These are phyloP conservation scores for Aplidium turbinatum DNA, from an alignment of 23 tunicate genomes.

Conservation along the genomic window DNA sequence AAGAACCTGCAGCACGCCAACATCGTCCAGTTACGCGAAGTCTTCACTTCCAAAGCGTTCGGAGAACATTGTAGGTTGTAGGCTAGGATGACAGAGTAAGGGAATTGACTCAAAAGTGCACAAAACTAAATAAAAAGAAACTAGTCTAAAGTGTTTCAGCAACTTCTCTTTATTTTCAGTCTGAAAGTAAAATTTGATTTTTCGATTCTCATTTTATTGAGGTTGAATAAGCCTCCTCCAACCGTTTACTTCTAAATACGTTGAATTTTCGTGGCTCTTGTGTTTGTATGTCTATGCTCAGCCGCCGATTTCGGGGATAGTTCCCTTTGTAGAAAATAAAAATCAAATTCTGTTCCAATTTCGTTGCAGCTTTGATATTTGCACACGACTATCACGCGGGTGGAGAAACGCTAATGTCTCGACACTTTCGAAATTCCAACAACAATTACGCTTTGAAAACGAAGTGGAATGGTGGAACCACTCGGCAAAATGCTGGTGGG, in stretches of 20 bases:
- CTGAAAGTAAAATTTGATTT: no score
- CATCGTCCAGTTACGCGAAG: constrained; percentile 81
- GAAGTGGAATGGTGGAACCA: constrained; percentile 83
- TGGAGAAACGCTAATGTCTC: constrained; percentile 87
- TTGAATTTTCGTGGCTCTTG: no score
- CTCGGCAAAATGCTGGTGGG: constrained; percentile 60
- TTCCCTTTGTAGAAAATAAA: background rate
- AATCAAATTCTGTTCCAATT: background rate
- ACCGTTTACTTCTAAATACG: no score
- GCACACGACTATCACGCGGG: constrained; percentile 95
- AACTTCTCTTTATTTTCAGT: background rate
- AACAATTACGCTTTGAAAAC: constrained; percentile 78
- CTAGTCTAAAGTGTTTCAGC: no score
- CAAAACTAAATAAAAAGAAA: background rate
- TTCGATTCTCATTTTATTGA: no score
- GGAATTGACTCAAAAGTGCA: background rate
- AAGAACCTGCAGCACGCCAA: constrained; percentile 83
- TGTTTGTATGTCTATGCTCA: no score
- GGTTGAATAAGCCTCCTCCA: no score
- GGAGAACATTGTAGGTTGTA: constrained; percentile 86
- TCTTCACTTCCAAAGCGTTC: constrained; percentile 92
- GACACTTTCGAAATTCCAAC: constrained; percentile 82
- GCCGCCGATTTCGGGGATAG: no score
- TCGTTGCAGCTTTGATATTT: constrained; percentile 76
- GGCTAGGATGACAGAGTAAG: no score